phyloP scores from a whole-genome alignment of 2,113 vertebrate species.

The Setophaga kirtlandii region DNA sequence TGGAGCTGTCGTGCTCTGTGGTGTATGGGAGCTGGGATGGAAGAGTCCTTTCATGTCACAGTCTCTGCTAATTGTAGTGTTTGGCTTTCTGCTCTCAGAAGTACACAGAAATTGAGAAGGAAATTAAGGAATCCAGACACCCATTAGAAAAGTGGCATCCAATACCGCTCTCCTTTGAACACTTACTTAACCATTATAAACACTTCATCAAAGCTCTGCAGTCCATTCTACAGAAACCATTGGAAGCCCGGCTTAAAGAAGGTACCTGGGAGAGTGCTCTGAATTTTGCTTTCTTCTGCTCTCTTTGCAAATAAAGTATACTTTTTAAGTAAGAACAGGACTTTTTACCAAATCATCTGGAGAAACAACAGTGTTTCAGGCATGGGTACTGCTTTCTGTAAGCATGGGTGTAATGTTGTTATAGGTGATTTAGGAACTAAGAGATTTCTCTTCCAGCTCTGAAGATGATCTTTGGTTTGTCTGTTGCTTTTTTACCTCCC shows the following conservation, averaged over 20 bases:
- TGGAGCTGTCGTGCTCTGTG: background rate
- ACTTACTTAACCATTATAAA: conserved; percentile 62
- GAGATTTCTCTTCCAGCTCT: background rate
- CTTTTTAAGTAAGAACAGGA: background rate
- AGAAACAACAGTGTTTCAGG: background rate
- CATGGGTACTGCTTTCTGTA: background rate
- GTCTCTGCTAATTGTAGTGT: background rate
- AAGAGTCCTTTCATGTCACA: background rate
- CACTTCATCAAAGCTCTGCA: conserved; percentile 38
- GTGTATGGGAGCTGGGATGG: background rate
- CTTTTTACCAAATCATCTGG: background rate
- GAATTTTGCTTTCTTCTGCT: background rate
- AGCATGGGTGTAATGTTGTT: background rate
- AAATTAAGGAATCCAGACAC: conserved; percentile 39
- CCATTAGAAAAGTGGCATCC: conserved; percentile 64
- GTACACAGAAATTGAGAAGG: conserved; percentile 21
- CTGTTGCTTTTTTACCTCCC: background rate
- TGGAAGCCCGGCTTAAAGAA: conserved; percentile 65
- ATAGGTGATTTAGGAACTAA: background rate
- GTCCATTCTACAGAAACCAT: conserved; percentile 53
- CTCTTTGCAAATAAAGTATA: background rate
- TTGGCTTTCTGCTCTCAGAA: conserved; percentile 29
- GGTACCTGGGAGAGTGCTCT: conserved; percentile 15
- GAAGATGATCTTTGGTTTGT: background rate
- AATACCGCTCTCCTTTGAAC: conserved; percentile 63